Evolutionary conservation across 2,113 vertebrate genomes (phyloP), one percentile per base, ranked within the genome.

Genomic region (Lepisosteus oculatus): DNA sequence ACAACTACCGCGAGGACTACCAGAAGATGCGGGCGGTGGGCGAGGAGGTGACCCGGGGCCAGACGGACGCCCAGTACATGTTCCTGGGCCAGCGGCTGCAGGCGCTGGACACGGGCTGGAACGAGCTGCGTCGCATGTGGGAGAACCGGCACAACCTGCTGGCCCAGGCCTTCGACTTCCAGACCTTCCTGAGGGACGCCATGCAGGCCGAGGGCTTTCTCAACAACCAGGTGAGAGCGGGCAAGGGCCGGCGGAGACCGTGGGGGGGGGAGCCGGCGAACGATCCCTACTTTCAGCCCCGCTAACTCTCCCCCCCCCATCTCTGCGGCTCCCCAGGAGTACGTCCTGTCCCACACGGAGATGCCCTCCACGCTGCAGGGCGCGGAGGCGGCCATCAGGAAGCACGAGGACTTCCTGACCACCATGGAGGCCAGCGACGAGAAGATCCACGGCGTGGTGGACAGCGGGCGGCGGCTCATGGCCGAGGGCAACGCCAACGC

Each of bases 351-450:
- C 0, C 96, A 98, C 86, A 94, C 93, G 17, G 97, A 98, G 88
- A 93, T 97, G 96, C 95, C 96, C 0, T 80, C 85, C 70, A 95
- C 90, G 7, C 89, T 98, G 67, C 92, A 95, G 68, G 93, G 87
- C 0, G 96, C 96, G 0, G 92, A 95, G 4, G 95, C 92, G 6
- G 91, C 96, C 78, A 96, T 98, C 61, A 94, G 95, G 76, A 97
- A 96, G 69, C 93, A 96, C 3, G 97, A 99, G 70, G 97, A 96
- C 73, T 95, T 96, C 80, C 86, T 96, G 85, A 96, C 92, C 69
- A 95, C 96, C 78, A 95, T 96, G 91, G 97, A 99, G 2, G 95
- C 95, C 84, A 94, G 87, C 0, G 94, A 96, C 55, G 96, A 98
- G 74, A 96, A 93, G 55, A 94, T 98, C 80, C 92, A 81, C 3